These are phyloP conservation scores for Nemotelus nigrinus DNA, from an alignment of 2,888 invertebrate species.

Conservation along the genomic window DNA sequence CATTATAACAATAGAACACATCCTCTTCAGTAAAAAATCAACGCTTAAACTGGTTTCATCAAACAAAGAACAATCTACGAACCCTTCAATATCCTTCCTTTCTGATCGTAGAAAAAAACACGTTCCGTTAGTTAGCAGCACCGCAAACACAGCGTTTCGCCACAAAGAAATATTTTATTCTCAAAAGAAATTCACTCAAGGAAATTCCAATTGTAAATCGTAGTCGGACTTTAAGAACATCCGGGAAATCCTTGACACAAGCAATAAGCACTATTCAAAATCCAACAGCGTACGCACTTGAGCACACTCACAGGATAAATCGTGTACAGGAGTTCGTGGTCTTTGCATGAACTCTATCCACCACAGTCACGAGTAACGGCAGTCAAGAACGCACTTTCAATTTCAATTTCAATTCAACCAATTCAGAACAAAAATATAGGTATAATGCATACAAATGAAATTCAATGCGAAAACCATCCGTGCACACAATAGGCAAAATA, in stretches of 20 bases:
- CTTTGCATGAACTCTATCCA: conserved; percentile 2
- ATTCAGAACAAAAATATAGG: background rate
- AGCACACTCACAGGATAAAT: conserved; percentile 11
- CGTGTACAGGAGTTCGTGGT: conserved; percentile 2
- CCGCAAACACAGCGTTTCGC: background rate
- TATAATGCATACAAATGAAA: no score
- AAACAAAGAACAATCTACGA: no score
- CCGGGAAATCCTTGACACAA: conserved; percentile 15
- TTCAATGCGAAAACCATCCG: no score
- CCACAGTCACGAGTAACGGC: conserved; percentile 12
- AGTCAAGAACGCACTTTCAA: conserved; percentile 41
- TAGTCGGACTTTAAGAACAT: conserved; percentile 39
- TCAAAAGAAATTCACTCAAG: conserved; percentile 10
- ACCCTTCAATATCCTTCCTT: no score
- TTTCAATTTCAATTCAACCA: conserved; percentile 20
- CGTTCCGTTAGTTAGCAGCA: background rate
- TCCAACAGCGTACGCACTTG: conserved; percentile 38
- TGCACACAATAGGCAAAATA: no score
- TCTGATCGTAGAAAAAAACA: background rate
- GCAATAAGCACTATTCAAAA: conserved; percentile 20
- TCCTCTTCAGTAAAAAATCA: no score
- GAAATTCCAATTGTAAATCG: conserved; percentile 30
- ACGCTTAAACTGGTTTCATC: background rate
- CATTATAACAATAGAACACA: no score
- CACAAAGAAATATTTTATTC: background rate